phyloP scores from a whole-genome alignment of 2,797 vertebrate species.

The Leucoraja ocellata region DNA sequence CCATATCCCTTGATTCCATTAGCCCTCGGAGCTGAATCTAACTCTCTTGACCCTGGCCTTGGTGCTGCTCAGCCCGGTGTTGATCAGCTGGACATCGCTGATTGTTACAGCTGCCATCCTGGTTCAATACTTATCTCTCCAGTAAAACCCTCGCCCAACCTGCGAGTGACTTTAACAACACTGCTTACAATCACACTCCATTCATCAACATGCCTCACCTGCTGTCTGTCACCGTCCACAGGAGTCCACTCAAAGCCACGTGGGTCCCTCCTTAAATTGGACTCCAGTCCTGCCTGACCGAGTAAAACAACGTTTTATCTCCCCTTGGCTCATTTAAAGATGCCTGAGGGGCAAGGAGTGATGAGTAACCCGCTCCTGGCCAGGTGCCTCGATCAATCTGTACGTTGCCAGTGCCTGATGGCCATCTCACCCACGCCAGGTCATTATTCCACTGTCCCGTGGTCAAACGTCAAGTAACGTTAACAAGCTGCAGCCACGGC shows the following conservation, averaged over 20 bases:
- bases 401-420: no score
- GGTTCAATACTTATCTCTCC: no score
- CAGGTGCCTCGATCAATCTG: neutral
- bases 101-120: no score
- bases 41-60: no score
- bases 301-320: neutral
- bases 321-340: neutral
- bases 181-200: neutral
- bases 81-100: no score
- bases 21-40: no score
- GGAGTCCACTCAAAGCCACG: no score
- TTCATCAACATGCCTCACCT: neutral
- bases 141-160: no score
- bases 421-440: neutral
- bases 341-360: neutral
- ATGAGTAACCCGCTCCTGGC: neutral
- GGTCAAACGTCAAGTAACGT: conserved; percentile 17
- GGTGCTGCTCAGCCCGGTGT: no score
- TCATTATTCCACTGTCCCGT: conserved; percentile 15
- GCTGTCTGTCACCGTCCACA: neutral
- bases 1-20: no score
- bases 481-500: neutral
- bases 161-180: neutral
- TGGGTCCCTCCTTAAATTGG: neutral
- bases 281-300: neutral